These are phyloP conservation scores for Melanostoma scalare DNA, from an alignment of 2,888 invertebrate genomes.

Conservation along the genomic window DNA sequence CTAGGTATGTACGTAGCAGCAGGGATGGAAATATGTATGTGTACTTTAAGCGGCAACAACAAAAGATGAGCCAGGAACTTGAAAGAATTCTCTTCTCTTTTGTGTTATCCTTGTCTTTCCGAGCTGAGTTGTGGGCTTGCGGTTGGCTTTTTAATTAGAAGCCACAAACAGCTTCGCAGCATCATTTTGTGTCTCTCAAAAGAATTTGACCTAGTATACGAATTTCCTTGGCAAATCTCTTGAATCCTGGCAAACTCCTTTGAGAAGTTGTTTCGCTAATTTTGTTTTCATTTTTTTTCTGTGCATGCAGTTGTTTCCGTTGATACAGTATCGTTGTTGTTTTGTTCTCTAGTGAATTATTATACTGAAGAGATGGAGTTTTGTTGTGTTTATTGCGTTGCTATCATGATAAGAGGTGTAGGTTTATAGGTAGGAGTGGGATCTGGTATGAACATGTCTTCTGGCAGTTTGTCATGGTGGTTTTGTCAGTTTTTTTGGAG, in stretches of 20 bases:
- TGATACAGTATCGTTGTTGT: neutral
- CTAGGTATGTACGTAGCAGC: slow-evolving; percentile 8
- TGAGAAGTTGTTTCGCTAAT: slow-evolving; percentile 39
- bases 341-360: slow-evolving; percentile 29
- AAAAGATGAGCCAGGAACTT: slow-evolving; percentile 31
- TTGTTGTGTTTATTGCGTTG: slow-evolving; percentile 38
- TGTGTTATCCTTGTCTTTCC: slow-evolving; percentile 21
- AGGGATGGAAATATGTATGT: neutral
- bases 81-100: slow-evolving; percentile 37
- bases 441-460: slow-evolving; percentile 29
- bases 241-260: slow-evolving; percentile 31
- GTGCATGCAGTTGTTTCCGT: too few relatives aligned
- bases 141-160: slow-evolving; percentile 66
- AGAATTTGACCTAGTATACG: slow-evolving; percentile 54
- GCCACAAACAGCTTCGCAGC: slow-evolving; percentile 31
- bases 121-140: slow-evolving; percentile 1
- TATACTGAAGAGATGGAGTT: slow-evolving; percentile 15
- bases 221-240: slow-evolving; percentile 46
- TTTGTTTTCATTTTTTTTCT: slow-evolving; percentile 20
- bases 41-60: neutral
- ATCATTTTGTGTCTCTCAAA: slow-evolving; percentile 22
- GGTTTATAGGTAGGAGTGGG: neutral
- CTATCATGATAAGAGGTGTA: slow-evolving; percentile 13
- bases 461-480: slow-evolving; percentile 54
- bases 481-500: slow-evolving; percentile 12